Evolutionary conservation across 2,888 invertebrate genomes (phyloP).

Genomic region (Pollenia angustigena): DNA sequence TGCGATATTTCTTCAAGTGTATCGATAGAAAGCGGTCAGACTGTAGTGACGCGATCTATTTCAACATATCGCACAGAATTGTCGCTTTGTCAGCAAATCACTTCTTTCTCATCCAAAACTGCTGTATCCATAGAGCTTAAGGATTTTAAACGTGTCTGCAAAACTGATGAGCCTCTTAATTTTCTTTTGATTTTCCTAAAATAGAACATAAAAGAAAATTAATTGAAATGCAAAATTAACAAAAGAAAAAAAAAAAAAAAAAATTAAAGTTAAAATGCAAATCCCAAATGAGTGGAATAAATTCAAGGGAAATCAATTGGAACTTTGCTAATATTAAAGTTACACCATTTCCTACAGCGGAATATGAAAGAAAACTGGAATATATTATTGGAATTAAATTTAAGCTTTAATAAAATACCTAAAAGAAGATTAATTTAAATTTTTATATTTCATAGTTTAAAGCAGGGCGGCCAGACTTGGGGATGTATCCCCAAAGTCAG

Average conservation of each 20-base stretch:
- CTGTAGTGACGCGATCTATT: constrained; percentile 95
- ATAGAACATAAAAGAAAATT: background rate
- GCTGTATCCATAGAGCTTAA: constrained; percentile 90
- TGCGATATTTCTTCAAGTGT: constrained; percentile 76
- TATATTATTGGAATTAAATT: too few relatives aligned
- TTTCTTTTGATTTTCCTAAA: constrained; percentile 86
- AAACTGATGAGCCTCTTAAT: constrained; percentile 89
- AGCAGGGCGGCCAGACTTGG: too few relatives aligned
- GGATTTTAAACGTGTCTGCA: constrained; percentile 92
- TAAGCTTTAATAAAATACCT: too few relatives aligned
- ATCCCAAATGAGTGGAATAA: constrained; percentile 30
- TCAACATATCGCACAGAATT: constrained; percentile 97
- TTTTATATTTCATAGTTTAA: too few relatives aligned
- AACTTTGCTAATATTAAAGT: constrained; percentile 9
- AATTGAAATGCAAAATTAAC: background rate
- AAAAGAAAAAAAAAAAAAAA: background rate
- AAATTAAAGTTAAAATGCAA: background rate
- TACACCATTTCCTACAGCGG: constrained; percentile 50
- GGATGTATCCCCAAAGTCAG: too few relatives aligned
- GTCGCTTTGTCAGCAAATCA: constrained; percentile 98
- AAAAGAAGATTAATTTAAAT: too few relatives aligned
- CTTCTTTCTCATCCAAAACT: constrained; percentile 93
- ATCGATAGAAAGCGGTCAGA: constrained; percentile 86
- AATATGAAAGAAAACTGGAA: too few relatives aligned
- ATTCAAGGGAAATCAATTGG: constrained; percentile 39